Percentiles rank a stretch among this genome's conserved stretches.
Evolutionary conservation across 1,140 invertebrate genomes (phyloP).

Genomic region (Meloidogyne hapla): DNA sequence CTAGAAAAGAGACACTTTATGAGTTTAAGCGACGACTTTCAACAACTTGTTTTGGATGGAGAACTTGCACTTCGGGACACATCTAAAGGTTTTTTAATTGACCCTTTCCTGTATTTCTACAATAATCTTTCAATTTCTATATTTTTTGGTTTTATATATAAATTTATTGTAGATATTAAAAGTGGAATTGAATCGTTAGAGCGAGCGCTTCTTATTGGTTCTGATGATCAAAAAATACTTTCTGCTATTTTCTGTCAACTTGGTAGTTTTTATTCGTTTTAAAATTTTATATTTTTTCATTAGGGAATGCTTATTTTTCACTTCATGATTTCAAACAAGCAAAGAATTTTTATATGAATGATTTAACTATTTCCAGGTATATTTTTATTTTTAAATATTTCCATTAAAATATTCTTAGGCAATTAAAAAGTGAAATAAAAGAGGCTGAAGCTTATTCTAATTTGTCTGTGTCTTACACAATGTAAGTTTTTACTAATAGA

Average conservation of each 20-base stretch:
- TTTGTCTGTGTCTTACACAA: conserved; percentile 16
- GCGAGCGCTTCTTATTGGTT: not conserved
- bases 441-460: conserved; percentile 17
- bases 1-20: no score
- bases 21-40: not conserved
- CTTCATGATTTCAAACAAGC: not conserved
- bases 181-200: not conserved
- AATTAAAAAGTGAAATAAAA: not conserved
- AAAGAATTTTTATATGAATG: not conserved
- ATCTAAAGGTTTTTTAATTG: not conserved
- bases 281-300: not conserved
- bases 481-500: conserved; percentile 5
- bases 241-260: not conserved
- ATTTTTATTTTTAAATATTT: not conserved
- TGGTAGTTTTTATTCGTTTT: not conserved
- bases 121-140: no score
- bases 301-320: not conserved
- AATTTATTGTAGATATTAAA: not conserved
- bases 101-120: no score
- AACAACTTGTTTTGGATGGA: not conserved
- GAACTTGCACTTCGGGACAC: not conserved
- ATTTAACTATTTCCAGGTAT: not conserved
- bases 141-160: not conserved
- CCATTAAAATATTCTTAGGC: not conserved
- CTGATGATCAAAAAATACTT: not conserved